phyloP scores from a whole-genome alignment of 2,113 vertebrate species.

The Himantopus leucocephalus region DNA sequence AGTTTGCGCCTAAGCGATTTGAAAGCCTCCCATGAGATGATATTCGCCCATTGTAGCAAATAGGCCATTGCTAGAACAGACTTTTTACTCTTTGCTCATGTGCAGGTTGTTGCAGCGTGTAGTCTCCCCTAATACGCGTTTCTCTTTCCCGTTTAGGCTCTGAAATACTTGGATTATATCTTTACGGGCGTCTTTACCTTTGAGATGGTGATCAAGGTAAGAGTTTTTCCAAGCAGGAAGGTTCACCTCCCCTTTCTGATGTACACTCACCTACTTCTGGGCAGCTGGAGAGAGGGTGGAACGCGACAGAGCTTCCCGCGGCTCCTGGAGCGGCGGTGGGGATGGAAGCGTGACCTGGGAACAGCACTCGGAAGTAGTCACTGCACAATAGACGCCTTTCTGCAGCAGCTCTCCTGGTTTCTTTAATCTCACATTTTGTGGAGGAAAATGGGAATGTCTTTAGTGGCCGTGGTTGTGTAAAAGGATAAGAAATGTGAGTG shows the following conservation, averaged over 20 bases:
- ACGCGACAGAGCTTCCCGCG: background rate
- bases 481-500: background rate
- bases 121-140: background rate
- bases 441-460: background rate
- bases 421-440: background rate
- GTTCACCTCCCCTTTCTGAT: background rate
- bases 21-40: background rate
- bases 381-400: background rate
- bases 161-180: constrained; percentile 97
- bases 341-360: background rate
- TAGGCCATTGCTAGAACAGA: background rate
- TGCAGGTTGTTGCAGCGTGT: background rate
- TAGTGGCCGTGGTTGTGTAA: background rate
- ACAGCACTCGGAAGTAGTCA: background rate
- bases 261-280: background rate
- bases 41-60: background rate
- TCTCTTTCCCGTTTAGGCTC: constrained; percentile 75
- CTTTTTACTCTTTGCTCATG: background rate
- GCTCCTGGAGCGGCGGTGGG: background rate
- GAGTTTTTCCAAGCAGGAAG: background rate
- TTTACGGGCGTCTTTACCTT: constrained; percentile 98
- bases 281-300: background rate
- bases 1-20: background rate
- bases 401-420: background rate
- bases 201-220: constrained; percentile 99